Percentiles rank a stretch among this genome's conserved stretches.
phyloP scores from a whole-genome alignment of 2,113 vertebrate species.

The Carassius auratus region DNA sequence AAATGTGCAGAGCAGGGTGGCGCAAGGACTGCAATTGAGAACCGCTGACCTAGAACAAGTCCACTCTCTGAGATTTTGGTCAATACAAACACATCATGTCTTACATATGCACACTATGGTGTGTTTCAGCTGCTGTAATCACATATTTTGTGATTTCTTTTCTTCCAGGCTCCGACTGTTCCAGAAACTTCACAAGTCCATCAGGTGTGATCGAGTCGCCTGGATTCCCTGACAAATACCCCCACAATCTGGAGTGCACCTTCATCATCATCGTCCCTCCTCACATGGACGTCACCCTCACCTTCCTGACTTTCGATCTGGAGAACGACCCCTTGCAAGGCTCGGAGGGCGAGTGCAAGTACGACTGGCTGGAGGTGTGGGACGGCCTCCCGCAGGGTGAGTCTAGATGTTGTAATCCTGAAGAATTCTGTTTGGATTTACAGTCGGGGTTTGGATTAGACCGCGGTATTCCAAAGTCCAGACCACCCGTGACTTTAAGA shows the following conservation, averaged over 20 bases:
- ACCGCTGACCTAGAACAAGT: background rate
- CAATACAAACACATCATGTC: background rate
- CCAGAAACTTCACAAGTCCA: slow-evolving; percentile 90
- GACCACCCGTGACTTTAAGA: slow-evolving; percentile 52
- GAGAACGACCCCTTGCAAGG: slow-evolving; percentile 94
- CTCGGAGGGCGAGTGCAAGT: slow-evolving; percentile 94
- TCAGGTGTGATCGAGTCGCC: slow-evolving; percentile 93
- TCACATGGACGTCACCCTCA: slow-evolving; percentile 93
- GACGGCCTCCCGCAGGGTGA: slow-evolving; percentile 95
- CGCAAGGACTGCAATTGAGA: too few relatives aligned
- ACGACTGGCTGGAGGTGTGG: slow-evolving; percentile 98
- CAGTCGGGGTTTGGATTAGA: slow-evolving; percentile 43
- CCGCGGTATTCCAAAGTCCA: slow-evolving; percentile 42
- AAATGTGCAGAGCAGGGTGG: too few relatives aligned
- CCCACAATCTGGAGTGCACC: slow-evolving; percentile 94
- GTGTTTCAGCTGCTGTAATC: background rate
- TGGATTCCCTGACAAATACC: slow-evolving; percentile 96
- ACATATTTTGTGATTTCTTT: slow-evolving; percentile 10
- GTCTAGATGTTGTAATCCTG: slow-evolving; percentile 52
- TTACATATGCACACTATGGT: background rate
- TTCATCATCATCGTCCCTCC: slow-evolving; percentile 95
- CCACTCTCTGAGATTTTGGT: background rate
- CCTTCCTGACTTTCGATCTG: slow-evolving; percentile 93
- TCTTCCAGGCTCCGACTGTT: slow-evolving; percentile 91
- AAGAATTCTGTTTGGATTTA: slow-evolving; percentile 19